phyloP scores from a whole-genome alignment of 2,113 vertebrate species.

The Pristiophorus japonicus region DNA sequence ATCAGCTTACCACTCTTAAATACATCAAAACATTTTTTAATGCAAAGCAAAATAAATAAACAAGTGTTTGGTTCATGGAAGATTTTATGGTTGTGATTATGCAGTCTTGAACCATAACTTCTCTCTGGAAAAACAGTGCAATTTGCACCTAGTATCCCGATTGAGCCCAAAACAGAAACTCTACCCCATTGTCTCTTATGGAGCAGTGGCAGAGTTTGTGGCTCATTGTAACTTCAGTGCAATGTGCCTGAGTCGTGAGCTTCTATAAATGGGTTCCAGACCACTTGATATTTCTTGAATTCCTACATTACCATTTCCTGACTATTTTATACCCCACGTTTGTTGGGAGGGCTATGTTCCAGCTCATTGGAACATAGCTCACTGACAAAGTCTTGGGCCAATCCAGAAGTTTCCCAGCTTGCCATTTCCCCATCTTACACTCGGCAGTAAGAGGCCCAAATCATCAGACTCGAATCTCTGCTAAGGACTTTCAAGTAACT shows the following conservation, averaged over 20 bases:
- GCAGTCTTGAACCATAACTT: background rate
- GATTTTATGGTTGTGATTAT: background rate
- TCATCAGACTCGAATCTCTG: background rate
- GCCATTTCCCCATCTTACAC: background rate
- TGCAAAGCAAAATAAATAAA: background rate
- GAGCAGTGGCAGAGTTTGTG: background rate
- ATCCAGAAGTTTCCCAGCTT: background rate
- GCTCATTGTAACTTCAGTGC: background rate
- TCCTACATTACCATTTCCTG: background rate
- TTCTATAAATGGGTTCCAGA: background rate
- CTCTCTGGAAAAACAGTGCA: background rate
- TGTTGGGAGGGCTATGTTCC: background rate
- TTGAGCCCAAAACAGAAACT: background rate
- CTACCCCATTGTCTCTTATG: background rate
- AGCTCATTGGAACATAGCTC: background rate
- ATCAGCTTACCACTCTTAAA: background rate
- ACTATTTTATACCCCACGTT: background rate
- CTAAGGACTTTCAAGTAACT: background rate
- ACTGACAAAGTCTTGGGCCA: background rate
- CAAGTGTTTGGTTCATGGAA: background rate
- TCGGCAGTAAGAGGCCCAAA: too few relatives aligned
- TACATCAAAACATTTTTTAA: background rate
- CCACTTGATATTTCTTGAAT: background rate
- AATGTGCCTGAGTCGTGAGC: background rate
- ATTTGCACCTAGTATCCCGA: background rate